phyloP scores from a whole-genome alignment of 2,888 invertebrate genomes.

The Diarsia brunnea region DNA sequence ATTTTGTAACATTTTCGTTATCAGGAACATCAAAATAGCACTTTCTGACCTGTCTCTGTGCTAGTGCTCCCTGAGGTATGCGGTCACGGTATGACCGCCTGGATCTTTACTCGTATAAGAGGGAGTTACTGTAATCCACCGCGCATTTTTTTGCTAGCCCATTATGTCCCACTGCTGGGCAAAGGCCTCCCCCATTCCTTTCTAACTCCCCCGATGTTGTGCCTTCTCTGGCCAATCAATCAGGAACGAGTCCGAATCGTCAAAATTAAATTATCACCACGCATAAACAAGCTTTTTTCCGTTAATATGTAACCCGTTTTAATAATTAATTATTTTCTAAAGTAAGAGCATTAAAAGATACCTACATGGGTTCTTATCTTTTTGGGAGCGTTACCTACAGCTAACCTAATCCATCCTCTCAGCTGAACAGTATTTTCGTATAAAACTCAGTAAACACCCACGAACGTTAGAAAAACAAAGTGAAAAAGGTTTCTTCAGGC shows the following conservation, averaged over 20 bases:
- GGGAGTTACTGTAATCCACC: too few species aligned
- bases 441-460: slow-evolving; percentile 29
- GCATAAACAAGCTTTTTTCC: too few species aligned
- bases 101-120: too few species aligned
- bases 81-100: slow-evolving; percentile 76
- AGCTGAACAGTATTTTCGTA: slow-evolving; percentile 27
- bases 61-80: slow-evolving; percentile 80
- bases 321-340: not conserved
- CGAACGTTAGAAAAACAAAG: slow-evolving; percentile 47
- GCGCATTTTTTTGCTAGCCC: too few species aligned
- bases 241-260: too few species aligned
- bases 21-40: slow-evolving; percentile 48
- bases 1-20: slow-evolving; percentile 20
- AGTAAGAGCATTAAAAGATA: not conserved
- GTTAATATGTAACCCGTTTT: not conserved
- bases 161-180: too few species aligned
- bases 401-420: not conserved
- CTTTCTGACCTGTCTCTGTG: slow-evolving; percentile 61
- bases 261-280: too few species aligned
- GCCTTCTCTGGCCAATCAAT: too few species aligned
- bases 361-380: not conserved
- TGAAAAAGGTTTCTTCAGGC: slow-evolving; percentile 50
- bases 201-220: too few species aligned
- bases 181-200: too few species aligned
- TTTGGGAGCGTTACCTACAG: not conserved